Base-by-base conservation (phyloP, 2,797 vertebrate species). In the Balearica regulorum region DNA sequence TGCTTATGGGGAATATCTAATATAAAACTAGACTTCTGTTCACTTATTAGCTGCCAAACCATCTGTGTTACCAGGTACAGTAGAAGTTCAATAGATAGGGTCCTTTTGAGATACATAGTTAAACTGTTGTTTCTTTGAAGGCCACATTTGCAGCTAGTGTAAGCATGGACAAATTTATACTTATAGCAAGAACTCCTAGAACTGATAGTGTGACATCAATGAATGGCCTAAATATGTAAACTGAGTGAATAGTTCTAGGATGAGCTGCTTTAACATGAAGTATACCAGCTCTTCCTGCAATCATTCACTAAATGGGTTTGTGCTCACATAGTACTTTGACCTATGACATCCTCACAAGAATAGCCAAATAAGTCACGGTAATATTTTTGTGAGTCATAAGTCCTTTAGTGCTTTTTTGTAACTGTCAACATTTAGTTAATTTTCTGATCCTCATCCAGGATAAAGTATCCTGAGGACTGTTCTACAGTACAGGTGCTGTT, bases 281-380 rank as follows among this genome's bases (percentile, higher is more conserved):
- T 58, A n/a, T 28, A 5, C 44, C 1, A 8, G 28, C 49, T 80
- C 68, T 89, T 92, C 88, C 92, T 95, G 90, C 81, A 96, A 92
- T 95, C 93, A 83, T 94, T 96, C 93, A 93, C 95, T 96, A 81
- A 89, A 60, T 29, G 51, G 46, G 66, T 28, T 94, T 93, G 72
- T 78, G 84, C 87, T 96, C 69, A 86, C 48, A 22, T 39, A 95
- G 90, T 92, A 96, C 94, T 97, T 97, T 96, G 93, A 97, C 93
- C 96, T 94, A 33, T 88, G 87, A 91, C 91, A 95, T 91, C 80
- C 72, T 90, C 72, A 31, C 82, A 94, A 86, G 94, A 96, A 91
- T 26, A 92, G 66, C 61, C 69, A 95, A 96, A 81, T 79, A 93
- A 96, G 80, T 92, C 54, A 72, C 51, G 79, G 69, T 53, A 93